phyloP scores from a whole-genome alignment of 2,113 vertebrate genomes.

The Eubucco bourcierii region DNA sequence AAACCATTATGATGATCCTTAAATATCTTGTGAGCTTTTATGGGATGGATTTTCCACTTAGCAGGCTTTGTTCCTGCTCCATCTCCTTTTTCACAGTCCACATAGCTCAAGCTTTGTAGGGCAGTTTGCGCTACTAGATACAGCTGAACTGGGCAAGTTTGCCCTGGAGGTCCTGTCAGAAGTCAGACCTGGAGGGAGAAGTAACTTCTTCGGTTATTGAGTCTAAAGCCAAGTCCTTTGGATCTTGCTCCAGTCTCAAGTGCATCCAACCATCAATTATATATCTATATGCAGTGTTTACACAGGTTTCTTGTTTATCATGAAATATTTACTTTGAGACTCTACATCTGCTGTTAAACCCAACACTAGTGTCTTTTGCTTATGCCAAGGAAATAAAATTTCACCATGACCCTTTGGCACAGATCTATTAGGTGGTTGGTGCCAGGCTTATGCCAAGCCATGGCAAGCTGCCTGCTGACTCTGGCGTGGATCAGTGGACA shows the following conservation, averaged over 20 bases:
- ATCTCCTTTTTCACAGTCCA: not conserved
- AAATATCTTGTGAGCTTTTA: conserved; percentile 28
- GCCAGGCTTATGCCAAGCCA: fast-evolving
- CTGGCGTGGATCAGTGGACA: not conserved
- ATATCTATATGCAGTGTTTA: conserved; percentile 30
- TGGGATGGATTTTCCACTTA: not conserved
- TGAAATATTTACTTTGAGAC: conserved; percentile 49
- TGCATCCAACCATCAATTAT: conserved; percentile 35
- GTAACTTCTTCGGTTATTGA: not conserved
- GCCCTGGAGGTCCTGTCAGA: not conserved
- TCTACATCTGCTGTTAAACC: conserved; percentile 16
- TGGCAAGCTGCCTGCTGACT: not conserved
- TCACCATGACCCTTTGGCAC: not conserved
- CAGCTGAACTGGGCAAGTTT: not conserved
- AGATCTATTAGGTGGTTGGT: not conserved
- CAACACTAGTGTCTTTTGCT: not conserved
- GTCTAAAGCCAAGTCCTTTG: not conserved
- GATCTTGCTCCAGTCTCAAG: not conserved
- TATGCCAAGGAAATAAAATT: not conserved
- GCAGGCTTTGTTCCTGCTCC: not conserved
- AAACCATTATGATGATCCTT: not conserved
- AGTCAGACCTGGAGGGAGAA: not conserved
- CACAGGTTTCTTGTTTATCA: conserved; percentile 40
- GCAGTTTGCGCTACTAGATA: not conserved
- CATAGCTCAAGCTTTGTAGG: not conserved